phyloP scores from a whole-genome alignment of 2,797 vertebrate genomes.

The Semotilus atromaculatus region DNA sequence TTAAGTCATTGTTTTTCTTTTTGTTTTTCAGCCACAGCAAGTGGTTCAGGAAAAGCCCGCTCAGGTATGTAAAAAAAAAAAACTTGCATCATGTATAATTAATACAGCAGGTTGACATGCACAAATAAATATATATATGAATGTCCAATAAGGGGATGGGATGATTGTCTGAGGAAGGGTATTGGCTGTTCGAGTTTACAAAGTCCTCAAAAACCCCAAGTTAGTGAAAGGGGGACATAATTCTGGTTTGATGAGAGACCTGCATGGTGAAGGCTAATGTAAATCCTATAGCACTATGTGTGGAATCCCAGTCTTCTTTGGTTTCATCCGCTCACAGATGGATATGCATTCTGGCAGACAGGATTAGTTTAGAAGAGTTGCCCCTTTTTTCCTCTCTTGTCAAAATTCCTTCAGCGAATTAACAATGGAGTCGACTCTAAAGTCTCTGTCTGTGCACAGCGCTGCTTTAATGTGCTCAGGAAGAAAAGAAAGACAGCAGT shows the following conservation, averaged over 20 bases:
- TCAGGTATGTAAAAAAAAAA: constrained; percentile 83
- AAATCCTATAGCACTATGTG: constrained; percentile 78
- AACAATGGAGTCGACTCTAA: constrained; percentile 27
- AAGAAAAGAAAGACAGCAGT: background rate
- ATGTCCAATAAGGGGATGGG: background rate
- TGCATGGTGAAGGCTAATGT: constrained; percentile 81
- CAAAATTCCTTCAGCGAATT: constrained; percentile 42
- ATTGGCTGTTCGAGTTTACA: constrained; percentile 34
- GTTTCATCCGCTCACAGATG: constrained; percentile 80
- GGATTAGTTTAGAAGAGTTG: constrained; percentile 72
- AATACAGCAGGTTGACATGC: background rate
- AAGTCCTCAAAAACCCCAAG: constrained; percentile 67
- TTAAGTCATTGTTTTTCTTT: constrained; percentile 33
- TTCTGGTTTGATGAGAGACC: constrained; percentile 77
- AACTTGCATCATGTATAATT: background rate
- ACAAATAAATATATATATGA: background rate
- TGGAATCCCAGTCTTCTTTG: constrained; percentile 80
- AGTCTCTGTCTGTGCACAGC: constrained; percentile 1
- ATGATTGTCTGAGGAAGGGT: constrained; percentile 63
- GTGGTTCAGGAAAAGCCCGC: constrained; percentile 92
- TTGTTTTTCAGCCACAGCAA: constrained; percentile 88
- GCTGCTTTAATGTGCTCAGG: constrained; percentile 20
- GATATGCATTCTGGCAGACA: constrained; percentile 76
- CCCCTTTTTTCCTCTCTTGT: constrained; percentile 61
- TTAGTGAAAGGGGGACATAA: constrained; percentile 76